Percentiles rank a stretch among this genome's conserved stretches.
These are phyloP conservation scores for Pimpla rufipes DNA, from an alignment of 2,888 invertebrate species.

Conservation along the genomic window DNA sequence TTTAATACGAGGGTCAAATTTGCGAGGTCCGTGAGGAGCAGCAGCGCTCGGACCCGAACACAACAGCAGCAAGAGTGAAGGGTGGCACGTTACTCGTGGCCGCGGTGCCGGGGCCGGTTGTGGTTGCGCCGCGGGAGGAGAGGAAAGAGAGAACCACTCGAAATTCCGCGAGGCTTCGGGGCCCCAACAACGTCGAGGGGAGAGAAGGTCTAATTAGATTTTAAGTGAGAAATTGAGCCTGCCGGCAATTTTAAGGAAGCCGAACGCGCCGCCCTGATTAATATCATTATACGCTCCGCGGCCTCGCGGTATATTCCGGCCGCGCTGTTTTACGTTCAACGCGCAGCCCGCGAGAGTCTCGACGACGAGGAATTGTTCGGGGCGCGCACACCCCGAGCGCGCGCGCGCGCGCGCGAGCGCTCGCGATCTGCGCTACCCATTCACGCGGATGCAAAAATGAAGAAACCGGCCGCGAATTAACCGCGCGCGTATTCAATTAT, in stretches of 20 bases:
- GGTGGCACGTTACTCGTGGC: slow-evolving; percentile 59
- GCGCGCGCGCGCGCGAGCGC: no score
- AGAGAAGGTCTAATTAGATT: slow-evolving; percentile 84
- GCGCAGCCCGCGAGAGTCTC: no score
- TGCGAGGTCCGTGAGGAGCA: slow-evolving; percentile 72
- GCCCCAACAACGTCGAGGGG: slow-evolving; percentile 68
- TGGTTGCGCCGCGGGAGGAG: slow-evolving; percentile 27
- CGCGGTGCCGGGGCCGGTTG: slow-evolving; percentile 36
- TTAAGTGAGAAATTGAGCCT: slow-evolving; percentile 85
- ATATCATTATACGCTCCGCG: slow-evolving; percentile 83
- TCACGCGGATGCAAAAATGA: background rate
- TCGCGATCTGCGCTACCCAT: no score
- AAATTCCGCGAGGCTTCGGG: slow-evolving; percentile 65
- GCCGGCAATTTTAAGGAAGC: slow-evolving; percentile 85
- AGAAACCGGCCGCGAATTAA: slow-evolving; percentile 3
- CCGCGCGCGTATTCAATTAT: slow-evolving; percentile 8
- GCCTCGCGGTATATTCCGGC: slow-evolving; percentile 66
- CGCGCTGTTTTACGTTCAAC: slow-evolving; percentile 54
- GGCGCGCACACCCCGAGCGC: background rate
- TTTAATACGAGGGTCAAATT: slow-evolving; percentile 81
- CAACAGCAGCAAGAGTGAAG: slow-evolving; percentile 60
- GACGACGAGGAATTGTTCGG: slow-evolving; percentile 1
- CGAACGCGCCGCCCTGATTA: slow-evolving; percentile 84
- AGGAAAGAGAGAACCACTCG: slow-evolving; percentile 66
- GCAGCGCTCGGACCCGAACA: slow-evolving; percentile 59